Evolutionary conservation across 2,888 invertebrate genomes (phyloP), one percentile per base, ranked within the genome.

Genomic region (Ochropacha duplaris): DNA sequence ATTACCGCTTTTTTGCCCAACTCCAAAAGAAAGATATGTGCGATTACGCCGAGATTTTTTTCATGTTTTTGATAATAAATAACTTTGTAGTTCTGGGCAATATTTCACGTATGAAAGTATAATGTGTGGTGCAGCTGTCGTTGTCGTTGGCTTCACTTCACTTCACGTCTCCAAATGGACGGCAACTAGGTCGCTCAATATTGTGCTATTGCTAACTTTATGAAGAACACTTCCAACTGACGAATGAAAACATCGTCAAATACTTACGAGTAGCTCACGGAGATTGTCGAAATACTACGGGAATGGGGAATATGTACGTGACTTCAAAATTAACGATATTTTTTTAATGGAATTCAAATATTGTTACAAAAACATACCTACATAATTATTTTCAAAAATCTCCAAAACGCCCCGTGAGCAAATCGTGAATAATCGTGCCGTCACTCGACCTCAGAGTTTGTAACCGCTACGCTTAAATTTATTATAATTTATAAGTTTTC

Each of bases 171-270:
- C 66, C 65, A 51, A 57, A 50, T 55, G 60, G 50, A 57, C 55
- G 62, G 58, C 59, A 75, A 76, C 66, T 76, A 69, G 78, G 78
- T 63, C 77, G 78, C 66, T 78, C 77, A 70, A 78, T 76, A 72
- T 68, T 58, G 66, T 62, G 44, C 44, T 65, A 65, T 66, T 75
- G 78, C 76, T 74, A 76, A 68, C 71, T 74, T 75, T 76, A 78
- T 76, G 73, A 71, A 74, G 66, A 68, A 67, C 63, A 69, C 54
- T 64, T 66, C 65, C 65, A 63, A 70, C 71, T 69, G 70, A 71
- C 39, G 36, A 22, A 39, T 14, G 44, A n/a, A n/a, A 36, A n/a
- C 36, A n/a, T 36, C 14, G 36, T 36, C n/a, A 36, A 36, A 31
- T 8, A n/a, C n/a, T n/a, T n/a, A n/a, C n/a, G n/a, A n/a, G n/a